Evolutionary conservation across 2,888 invertebrate species (phyloP).

Genomic region (Perizoma flavofasciatum): DNA sequence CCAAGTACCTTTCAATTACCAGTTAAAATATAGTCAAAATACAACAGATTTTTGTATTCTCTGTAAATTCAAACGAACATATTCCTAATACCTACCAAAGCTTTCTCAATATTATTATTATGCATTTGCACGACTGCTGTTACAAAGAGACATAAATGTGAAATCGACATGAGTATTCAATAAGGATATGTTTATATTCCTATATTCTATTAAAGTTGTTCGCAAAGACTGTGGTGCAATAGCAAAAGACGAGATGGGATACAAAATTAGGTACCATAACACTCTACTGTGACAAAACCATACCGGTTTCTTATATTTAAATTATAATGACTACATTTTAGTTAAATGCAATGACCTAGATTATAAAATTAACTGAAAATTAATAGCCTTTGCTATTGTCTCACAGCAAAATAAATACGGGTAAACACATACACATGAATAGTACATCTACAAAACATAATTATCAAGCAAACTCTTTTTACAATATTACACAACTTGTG

Average conservation of each 20-base stretch:
- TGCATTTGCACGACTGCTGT: slow-evolving; percentile 81
- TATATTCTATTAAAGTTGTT: slow-evolving; percentile 75
- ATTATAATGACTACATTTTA: slow-evolving; percentile 71
- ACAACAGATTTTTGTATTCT: slow-evolving; percentile 79
- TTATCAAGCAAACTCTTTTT: slow-evolving; percentile 77
- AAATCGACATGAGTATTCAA: slow-evolving; percentile 80
- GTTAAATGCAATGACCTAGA: slow-evolving; percentile 77
- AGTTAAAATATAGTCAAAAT: slow-evolving; percentile 81
- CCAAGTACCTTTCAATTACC: slow-evolving; percentile 57
- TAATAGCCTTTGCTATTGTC: slow-evolving; percentile 73
- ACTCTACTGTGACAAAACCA: slow-evolving; percentile 63
- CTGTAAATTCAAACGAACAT: slow-evolving; percentile 81
- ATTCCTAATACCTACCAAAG: slow-evolving; percentile 81
- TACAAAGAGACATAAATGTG: slow-evolving; percentile 67
- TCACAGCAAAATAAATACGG: slow-evolving; percentile 70
- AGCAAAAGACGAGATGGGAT: slow-evolving; percentile 60
- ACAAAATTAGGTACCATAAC: slow-evolving; percentile 46
- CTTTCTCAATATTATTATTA: slow-evolving; percentile 67
- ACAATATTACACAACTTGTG: slow-evolving; percentile 73
- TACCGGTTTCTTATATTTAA: slow-evolving; percentile 50
- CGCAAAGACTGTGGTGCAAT: slow-evolving; percentile 69
- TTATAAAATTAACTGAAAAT: slow-evolving; percentile 56
- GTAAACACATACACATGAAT: slow-evolving; percentile 73
- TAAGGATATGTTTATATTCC: slow-evolving; percentile 80
- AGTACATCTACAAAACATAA: slow-evolving; percentile 64